Evolutionary conservation across 2,888 invertebrate genomes (phyloP).

Genomic region (Leptinotarsa peninsularis): DNA sequence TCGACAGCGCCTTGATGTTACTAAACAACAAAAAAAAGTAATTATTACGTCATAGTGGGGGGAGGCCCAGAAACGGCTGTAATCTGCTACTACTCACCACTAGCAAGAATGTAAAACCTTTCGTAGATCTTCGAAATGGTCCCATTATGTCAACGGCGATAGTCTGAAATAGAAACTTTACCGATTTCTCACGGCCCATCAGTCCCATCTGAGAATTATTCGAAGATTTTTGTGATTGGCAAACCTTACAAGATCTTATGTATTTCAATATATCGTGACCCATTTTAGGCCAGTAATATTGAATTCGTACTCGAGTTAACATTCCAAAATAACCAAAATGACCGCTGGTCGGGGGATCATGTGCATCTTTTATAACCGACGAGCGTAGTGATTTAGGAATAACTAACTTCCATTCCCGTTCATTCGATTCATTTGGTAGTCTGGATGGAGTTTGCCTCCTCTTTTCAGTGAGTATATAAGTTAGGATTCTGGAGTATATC

Average conservation of each 20-base stretch:
- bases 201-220: no score
- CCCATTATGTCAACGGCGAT: not conserved
- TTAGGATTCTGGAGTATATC: slow-evolving; percentile 30
- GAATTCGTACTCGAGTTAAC: not conserved
- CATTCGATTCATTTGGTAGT: slow-evolving; percentile 14
- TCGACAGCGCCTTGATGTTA: no score
- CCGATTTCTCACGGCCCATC: no score
- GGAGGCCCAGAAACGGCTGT: no score
- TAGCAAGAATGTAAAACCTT: slow-evolving; percentile 20
- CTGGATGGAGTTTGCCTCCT: slow-evolving; percentile 19
- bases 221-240: no score
- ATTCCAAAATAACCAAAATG: not conserved
- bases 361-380: slow-evolving; percentile 23
- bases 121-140: slow-evolving; percentile 10
- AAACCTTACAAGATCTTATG: no score
- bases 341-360: slow-evolving; percentile 5
- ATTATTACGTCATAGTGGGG: no score
- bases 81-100: not conserved
- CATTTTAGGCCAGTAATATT: not conserved
- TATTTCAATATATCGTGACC: no score
- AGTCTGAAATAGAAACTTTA: not conserved
- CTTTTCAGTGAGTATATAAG: slow-evolving; percentile 32
- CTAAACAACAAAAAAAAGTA: no score
- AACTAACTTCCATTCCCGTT: slow-evolving; percentile 33
- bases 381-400: slow-evolving; percentile 23